Base-by-base conservation (phyloP, 1,140 invertebrate species). In the Formica exsecta region DNA sequence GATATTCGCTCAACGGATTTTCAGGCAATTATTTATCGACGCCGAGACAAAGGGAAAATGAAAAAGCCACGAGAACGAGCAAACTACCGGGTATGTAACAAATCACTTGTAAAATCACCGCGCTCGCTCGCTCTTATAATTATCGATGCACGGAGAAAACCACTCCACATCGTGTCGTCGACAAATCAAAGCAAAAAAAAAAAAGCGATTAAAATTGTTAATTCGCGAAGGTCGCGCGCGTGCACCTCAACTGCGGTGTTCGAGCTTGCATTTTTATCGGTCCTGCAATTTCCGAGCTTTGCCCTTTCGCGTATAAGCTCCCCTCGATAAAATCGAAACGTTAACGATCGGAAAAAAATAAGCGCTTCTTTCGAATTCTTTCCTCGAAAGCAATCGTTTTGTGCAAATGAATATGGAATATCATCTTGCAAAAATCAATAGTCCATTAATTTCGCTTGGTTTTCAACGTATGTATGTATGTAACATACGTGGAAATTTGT, bases 191-290 rank as follows among this genome's bases (percentile, higher is more conserved):
- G n/a, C 64, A 1, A 9, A 44, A 22, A 22, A 6, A 32, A 41
- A 13, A 51, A 51, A 54, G 38, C 25, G 13, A 85, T 85, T 77
- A 77, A 77, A 85, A 85, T 85, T 77, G 73, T 85, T 85, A 77
- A 77, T 85, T 66, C 44, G n/a, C 59, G 71, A 9, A 16, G 16
- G 64, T 80, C 19, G 64, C 32, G n/a, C n/a, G 38, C n/a, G 19
- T 36, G 32, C 29, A 36, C 0, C 29, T 11, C 36, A 51, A 6
- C 16, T 57, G 65, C n/a, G n/a, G 16, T n/a, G 29, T 73, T 36
- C 48, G 29, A 57, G 44, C 22, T 22, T 9, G 51, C 29, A 19
- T 51, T 71, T 71, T 71, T 54, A 54, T 54, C 7, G 8, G 19
- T 38, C 0, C 25, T 11, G 19, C 38, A 7, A 54, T 29, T 68